Percentiles rank a stretch among this genome's conserved stretches.
These are phyloP conservation scores for Anseranas semipalmata DNA, from an alignment of 2,113 vertebrate species.

Conservation along the genomic window DNA sequence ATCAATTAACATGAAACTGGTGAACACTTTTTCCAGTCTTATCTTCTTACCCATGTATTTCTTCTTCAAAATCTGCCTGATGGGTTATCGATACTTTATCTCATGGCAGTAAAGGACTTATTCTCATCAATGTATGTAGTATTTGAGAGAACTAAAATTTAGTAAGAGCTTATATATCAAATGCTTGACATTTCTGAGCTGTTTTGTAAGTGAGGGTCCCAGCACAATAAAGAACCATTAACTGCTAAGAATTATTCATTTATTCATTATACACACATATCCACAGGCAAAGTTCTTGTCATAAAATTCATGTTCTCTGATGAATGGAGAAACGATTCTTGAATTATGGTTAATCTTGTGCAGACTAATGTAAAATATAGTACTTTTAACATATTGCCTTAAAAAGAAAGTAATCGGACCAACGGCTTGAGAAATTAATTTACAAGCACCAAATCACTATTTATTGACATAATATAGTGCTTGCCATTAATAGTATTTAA, in stretches of 20 bases:
- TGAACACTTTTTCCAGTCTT: background rate
- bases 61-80: background rate
- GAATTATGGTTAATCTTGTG: background rate
- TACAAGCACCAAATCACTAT: background rate
- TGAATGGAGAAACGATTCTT: background rate
- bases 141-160: background rate
- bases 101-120: background rate
- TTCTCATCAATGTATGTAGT: background rate
- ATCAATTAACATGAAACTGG: background rate
- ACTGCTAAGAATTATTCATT: background rate
- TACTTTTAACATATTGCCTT: background rate
- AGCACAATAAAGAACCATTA: background rate
- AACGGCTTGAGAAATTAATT: background rate
- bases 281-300: background rate
- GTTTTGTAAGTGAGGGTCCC: background rate
- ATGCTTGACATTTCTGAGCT: background rate
- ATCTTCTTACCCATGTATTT: background rate
- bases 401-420: background rate
- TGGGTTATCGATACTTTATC: background rate
- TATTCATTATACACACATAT: background rate
- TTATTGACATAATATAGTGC: conserved; percentile 5
- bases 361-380: background rate
- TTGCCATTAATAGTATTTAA: background rate
- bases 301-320: background rate
- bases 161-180: background rate